These are phyloP conservation scores for Polydrusus cervinus DNA, from an alignment of 2,888 invertebrate species.

Conservation along the genomic window DNA sequence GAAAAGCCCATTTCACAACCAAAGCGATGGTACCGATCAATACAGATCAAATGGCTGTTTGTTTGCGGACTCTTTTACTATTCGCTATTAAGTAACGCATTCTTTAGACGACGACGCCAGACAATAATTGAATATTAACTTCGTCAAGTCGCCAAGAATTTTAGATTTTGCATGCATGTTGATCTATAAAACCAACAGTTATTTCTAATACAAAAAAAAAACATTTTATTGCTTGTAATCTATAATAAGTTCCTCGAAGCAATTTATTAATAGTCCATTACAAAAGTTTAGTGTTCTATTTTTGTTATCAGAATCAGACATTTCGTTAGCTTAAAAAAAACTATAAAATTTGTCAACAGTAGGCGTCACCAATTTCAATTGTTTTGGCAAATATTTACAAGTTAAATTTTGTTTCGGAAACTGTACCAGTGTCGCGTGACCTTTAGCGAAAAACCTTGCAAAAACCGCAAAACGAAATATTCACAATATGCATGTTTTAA, in stretches of 20 bases:
- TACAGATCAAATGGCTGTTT: no score
- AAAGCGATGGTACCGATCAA: no score
- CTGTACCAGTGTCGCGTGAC: neutral
- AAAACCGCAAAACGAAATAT: neutral
- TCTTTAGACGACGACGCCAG: no score
- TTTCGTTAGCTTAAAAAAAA: neutral
- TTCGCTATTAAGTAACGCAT: no score
- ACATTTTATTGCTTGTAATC: neutral
- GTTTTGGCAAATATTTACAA: conserved; percentile 23
- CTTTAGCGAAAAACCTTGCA: neutral
- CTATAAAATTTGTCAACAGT: neutral
- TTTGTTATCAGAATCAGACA: neutral
- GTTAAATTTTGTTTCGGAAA: neutral
- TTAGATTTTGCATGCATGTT: no score
- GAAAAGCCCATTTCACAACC: no score
- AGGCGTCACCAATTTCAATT: conserved; percentile 1
- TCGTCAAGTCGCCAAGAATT: no score
- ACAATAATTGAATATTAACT: no score
- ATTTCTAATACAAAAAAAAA: neutral
- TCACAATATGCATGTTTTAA: neutral
- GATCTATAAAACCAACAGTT: no score
- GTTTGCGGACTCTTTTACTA: no score
- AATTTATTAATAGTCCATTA: conserved; percentile 5
- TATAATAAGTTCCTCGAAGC: neutral
- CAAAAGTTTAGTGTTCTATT: neutral